Evolutionary conservation across 2,888 invertebrate genomes (phyloP).

Genomic region (Rapana venosa): DNA sequence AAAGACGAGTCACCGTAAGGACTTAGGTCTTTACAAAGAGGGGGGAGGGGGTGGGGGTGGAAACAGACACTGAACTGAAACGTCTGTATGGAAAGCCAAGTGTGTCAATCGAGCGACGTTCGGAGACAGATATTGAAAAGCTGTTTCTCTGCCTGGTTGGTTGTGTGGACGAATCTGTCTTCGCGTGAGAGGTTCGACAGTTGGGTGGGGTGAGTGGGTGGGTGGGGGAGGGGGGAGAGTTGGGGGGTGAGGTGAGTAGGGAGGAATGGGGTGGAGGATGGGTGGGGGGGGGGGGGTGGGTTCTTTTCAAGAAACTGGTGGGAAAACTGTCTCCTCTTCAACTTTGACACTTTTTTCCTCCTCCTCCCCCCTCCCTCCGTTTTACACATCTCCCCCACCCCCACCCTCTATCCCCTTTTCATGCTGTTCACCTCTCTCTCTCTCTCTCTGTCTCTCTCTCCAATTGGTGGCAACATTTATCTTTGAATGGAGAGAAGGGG

Average conservation of each 20-base stretch:
- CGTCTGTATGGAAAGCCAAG: neutral
- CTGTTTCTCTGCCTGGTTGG: no score
- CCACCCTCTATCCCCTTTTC: neutral
- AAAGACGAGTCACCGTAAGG: slow-evolving; percentile 8
- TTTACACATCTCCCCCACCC: neutral
- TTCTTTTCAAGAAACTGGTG: no score
- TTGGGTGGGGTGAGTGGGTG: neutral
- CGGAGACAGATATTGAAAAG: neutral
- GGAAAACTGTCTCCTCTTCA: no score
- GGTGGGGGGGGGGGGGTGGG: neutral
- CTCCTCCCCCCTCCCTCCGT: neutral
- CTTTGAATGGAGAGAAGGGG: no score
- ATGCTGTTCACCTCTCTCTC: no score
- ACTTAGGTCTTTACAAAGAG: neutral
- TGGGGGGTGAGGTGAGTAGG: neutral
- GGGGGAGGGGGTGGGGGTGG: neutral
- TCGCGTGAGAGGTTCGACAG: neutral
- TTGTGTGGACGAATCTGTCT: no score
- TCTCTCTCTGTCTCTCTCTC: neutral
- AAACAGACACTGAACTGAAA: neutral
- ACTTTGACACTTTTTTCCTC: neutral
- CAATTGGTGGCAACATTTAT: no score
- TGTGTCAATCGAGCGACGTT: neutral
- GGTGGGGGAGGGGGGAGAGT: neutral
- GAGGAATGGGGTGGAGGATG: neutral